Conservation (phyloP, 2,888 invertebrate species). For the Oscheius sp. region DNA sequence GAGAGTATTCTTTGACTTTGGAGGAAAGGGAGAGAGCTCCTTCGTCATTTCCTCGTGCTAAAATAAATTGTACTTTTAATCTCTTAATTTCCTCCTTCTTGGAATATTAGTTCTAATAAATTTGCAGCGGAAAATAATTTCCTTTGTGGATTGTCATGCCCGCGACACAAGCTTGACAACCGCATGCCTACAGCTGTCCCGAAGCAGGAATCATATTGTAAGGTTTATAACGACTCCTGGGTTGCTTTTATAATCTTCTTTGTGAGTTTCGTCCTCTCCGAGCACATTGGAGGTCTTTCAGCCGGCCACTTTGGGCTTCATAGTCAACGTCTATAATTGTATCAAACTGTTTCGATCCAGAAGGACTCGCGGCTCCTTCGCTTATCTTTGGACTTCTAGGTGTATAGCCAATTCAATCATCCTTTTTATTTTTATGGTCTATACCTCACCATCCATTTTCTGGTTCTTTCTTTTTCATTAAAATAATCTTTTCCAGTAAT, state of each 20-base stretch:
- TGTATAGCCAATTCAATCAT: background rate
- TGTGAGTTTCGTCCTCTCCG: constrained; percentile 1
- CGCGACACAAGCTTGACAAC: too few species aligned
- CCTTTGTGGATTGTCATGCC: too few species aligned
- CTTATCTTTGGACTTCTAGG: constrained; percentile 1
- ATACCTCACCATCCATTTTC: constrained; percentile 2
- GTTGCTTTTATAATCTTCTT: constrained; percentile 11
- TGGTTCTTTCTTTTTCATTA: background rate
- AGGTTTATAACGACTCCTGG: background rate
- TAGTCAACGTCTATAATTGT: constrained; percentile 2
- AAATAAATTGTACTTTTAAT: too few species aligned
- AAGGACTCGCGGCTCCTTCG: background rate
- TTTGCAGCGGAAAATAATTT: too few species aligned
- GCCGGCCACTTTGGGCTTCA: background rate
- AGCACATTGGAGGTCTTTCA: background rate
- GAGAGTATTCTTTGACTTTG: too few species aligned
- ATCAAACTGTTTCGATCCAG: background rate
- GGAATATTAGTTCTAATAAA: too few species aligned
- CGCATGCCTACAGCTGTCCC: background rate
- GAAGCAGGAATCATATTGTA: background rate
- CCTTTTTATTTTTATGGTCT: constrained; percentile 7
- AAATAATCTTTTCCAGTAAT: constrained; percentile 6
- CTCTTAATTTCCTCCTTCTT: too few species aligned
- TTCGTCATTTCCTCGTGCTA: too few species aligned
- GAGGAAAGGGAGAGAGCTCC: too few species aligned